Evolutionary conservation across 2,888 invertebrate genomes (phyloP), one percentile per base, ranked within the genome.

Genomic region (Xestia c-nigrum): DNA sequence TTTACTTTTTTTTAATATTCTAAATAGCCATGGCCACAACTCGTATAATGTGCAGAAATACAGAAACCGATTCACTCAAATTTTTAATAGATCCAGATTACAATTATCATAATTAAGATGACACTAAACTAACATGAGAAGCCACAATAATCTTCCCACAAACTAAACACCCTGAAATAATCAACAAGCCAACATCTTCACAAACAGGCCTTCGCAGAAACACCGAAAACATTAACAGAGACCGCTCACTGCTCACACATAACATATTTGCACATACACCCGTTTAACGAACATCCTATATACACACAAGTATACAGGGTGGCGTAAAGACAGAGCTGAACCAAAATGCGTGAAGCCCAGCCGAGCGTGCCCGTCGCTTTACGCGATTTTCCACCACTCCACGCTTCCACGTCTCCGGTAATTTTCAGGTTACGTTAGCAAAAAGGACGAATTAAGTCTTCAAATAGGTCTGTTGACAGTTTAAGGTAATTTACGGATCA

Each of bases 331-430:
- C 81, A 76, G 71, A 74, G 78, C 82, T 77, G 79, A 79, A 68
- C 78, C 80, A 76, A 80, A 87, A 87, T 74, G 87, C 87, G 86
- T 87, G 82, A 84, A 82, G 65, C 38, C 50, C 87, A 87, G 64
- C 87, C 75, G 52, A 77, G 84, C 87, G 76, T 84, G 75, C 71
- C 66, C 70, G 73, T 77, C 82, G 67, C 85, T 87, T 87, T 79
- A 87, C 86, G 87, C 78, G 84, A 82, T 84, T 87, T 84, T 85
- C 86, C 81, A 83, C 85, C 64, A 67, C 83, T 83, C 77, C 59
- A 59, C 63, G 59, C 40, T 65, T 65, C 68, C 24, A 74, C 79
- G 85, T 78, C 78, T 76, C 61, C 72, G 72, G 82, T 84, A 82
- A 84, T 84, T 76, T 84, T 81, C 77, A 78, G 76, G 77, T 71